A percentile compares a stretch with the other conserved stretches of the same genome.
Conservation (phyloP, 2,888 invertebrate species). For the Steinernema hermaphroditum region DNA sequence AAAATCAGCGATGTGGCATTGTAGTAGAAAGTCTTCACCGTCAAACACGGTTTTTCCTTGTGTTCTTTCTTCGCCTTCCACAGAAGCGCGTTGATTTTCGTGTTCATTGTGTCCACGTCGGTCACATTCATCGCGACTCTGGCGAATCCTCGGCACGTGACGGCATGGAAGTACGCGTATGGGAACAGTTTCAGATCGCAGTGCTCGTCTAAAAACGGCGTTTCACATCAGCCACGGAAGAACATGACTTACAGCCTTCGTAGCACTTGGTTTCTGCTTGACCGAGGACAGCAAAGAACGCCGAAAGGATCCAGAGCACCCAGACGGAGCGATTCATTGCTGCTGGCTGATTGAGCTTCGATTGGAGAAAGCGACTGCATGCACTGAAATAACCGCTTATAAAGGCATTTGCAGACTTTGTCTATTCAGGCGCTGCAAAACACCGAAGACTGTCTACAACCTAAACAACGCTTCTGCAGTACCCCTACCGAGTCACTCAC, state of each 20-base stretch:
- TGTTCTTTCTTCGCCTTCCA: neutral
- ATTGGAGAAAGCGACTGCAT: no score
- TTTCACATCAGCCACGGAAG: neutral
- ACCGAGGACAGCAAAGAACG: no score
- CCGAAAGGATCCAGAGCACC: no score
- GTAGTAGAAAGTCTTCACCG: constrained; percentile 1
- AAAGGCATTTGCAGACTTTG: no score
- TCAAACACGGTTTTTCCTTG: neutral
- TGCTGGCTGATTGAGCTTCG: no score
- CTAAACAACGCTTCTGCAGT: no score
- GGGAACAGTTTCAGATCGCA: neutral
- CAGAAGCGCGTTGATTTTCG: neutral
- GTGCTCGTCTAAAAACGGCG: neutral
- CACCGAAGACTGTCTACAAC: constrained; percentile 4
- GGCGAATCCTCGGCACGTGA: neutral
- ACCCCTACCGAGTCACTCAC: no score
- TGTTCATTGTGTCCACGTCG: neutral
- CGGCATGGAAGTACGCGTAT: neutral
- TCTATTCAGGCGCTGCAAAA: no score
- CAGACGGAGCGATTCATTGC: no score
- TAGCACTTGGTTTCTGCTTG: no score
- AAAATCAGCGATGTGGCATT: neutral
- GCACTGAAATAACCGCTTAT: no score
- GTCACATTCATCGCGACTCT: neutral
- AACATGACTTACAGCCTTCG: no score